Evolutionary conservation across 1,140 invertebrate species (phyloP), one percentile per base, ranked within the genome.

Genomic region (Meloidogyne hapla): DNA sequence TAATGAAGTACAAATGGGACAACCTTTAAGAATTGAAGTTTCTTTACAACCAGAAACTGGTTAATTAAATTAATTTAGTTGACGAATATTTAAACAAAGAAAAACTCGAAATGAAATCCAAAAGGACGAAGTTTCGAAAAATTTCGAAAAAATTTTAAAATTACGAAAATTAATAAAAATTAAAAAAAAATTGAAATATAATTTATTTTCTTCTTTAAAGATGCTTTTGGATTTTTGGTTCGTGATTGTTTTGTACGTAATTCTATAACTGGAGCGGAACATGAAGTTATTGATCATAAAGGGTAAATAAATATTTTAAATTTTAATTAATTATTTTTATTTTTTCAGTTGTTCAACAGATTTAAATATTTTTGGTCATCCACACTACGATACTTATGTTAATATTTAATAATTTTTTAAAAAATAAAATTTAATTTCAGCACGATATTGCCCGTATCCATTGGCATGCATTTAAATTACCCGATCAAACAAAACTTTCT

Each of bases 381-480:
- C 84, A 1, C 84, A 86, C 40, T 86, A 86, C 71, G 86, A 86
- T 80, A 86, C 86, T 26, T 87, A 85, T 65, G 71, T 73, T 28
- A 18, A 40, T 62, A 42, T 62, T 62, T 12, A 72, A 4, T 56
- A 18, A 40, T 62, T 40, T 72, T 28, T 26, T 28, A 28, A n/a
- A n/a, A 48, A 48, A 15, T 18, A 18, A 48, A 18, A 15, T 8
- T 56, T n/a, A n/a, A n/a, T 8, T 45, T 8, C 15, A 73, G 71
- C 84, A 87, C 56, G 85, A 86, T 68, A 67, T 83, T 15, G 86
- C 81, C 1, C 70, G 83, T 15, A 78, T 83, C 26, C 84, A 86
- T 63, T 84, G 83, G 84, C 81, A 83, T 62, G 85, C 85, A 0
- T 86, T 86, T 71, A 87, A 87, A 72, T 80, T 86, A 10, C 85